These are phyloP conservation scores for Phrynosoma blainvillii DNA, from an alignment of 2,113 vertebrate genomes.

Conservation along the genomic window DNA sequence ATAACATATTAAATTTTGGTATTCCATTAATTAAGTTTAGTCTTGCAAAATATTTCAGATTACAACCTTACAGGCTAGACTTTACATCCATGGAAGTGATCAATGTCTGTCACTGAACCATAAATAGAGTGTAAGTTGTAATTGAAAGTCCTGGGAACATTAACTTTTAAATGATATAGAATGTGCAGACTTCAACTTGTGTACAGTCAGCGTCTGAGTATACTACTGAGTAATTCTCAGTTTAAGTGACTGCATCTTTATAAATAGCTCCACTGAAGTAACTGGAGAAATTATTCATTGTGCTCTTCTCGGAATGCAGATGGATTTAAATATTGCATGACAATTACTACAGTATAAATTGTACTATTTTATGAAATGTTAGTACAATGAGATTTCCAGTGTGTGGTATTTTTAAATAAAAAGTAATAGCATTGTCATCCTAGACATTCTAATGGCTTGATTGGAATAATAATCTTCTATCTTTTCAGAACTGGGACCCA, in stretches of 20 bases:
- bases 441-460: background rate
- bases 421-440: background rate
- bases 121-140: conserved; percentile 16
- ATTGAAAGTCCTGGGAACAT: background rate
- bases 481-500: background rate
- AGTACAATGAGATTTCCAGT: background rate
- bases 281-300: conserved; percentile 15
- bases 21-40: background rate
- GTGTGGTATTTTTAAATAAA: background rate
- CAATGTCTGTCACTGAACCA: background rate
- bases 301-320: background rate
- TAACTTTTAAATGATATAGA: background rate
- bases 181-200: background rate
- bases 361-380: background rate
- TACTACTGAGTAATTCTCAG: conserved; percentile 13
- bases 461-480: background rate
- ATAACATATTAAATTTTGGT: background rate
- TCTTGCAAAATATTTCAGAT: background rate
- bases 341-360: background rate
- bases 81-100: background rate
- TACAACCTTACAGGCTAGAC: conserved; percentile 5
- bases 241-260: background rate
- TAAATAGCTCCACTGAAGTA: conserved; percentile 13
- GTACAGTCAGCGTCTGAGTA: conserved; percentile 9
- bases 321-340: background rate